Base-by-base conservation (phyloP, 2,113 vertebrate genomes). In the Cynopterus brachyotis region DNA sequence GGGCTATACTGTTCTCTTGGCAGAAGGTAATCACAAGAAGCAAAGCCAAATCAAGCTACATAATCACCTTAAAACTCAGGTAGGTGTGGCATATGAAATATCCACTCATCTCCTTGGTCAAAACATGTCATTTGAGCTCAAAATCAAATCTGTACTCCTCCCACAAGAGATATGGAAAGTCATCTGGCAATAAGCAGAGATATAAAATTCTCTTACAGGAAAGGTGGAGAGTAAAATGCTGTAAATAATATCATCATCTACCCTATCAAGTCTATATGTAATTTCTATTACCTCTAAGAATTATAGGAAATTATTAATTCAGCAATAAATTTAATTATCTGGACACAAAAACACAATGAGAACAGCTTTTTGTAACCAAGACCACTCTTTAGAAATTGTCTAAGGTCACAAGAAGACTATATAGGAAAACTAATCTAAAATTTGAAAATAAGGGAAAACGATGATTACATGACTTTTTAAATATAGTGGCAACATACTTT, bases 381-480 rank as follows among this genome's bases (percentile, higher is more conserved):
- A 94, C 20, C 6, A 85, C 20, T 53, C 72, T 92, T 96, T 81
- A 85, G 42, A 97, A 96, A 89, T 20, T 94, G 24, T 66, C 10
- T 40, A 80, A 72, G 35, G 50, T 89, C 69, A 81, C 47, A 50
- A 85, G n/a, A 93, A 78, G 26, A 76, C 22, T 69, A 45, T 9
- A 45, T 17, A 73, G 59, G 60, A 81, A 90, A 85, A 85, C 15
- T 57, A 64, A 95, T 16, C 47, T 50, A 96, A 79, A 67, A 67
- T 35, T 80, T 94, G 47, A 79, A 89, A 84, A 73, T 67, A 88
- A 88, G 50, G 30, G 17, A 75, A 89, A 86, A 57, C 40, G 40
- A 45, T 53, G 26, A 78, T 47, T 72, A 20, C 6, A 59, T 47
- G 72, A 84, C 28, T 76, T 79, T n/a, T 59, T 81, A 90, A 86